Percentiles rank a stretch among this genome's conserved stretches.
These are phyloP conservation scores for Acheta domesticus DNA, from an alignment of 2,888 invertebrate genomes.

Conservation along the genomic window DNA sequence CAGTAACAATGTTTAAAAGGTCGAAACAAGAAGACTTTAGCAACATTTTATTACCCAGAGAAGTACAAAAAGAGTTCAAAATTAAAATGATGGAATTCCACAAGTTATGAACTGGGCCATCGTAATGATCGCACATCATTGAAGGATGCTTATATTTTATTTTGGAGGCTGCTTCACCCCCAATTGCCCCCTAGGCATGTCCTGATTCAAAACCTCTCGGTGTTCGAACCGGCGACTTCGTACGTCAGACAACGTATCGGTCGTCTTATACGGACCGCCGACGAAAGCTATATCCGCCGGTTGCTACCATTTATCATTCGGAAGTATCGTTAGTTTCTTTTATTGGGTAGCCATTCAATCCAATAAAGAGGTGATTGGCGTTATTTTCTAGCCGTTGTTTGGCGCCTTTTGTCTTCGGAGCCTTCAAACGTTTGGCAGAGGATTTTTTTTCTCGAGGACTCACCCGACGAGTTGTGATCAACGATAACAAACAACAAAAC, in stretches of 20 bases:
- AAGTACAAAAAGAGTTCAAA: too few species aligned
- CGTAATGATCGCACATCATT: too few species aligned
- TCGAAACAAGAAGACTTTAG: too few species aligned
- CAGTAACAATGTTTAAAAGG: too few species aligned
- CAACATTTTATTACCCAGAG: too few species aligned
- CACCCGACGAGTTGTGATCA: conserved; percentile 18
- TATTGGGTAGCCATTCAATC: conserved; percentile 3
- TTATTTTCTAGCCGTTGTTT: conserved; percentile 18
- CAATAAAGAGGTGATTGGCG: conserved; percentile 18
- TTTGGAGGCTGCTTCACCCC: too few species aligned
- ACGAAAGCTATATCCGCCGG: neutral
- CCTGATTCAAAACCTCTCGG: neutral
- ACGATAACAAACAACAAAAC: conserved; percentile 9
- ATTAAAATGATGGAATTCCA: too few species aligned
- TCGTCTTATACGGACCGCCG: neutral
- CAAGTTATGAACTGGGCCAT: too few species aligned
- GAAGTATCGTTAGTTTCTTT: conserved; percentile 3
- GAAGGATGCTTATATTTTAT: too few species aligned
- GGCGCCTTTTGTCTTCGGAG: neutral
- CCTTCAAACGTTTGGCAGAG: conserved; percentile 18
- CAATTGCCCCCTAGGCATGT: too few species aligned
- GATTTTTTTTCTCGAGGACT: neutral
- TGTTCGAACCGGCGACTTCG: neutral
- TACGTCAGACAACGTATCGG: neutral
- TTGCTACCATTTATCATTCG: neutral